phyloP scores from a whole-genome alignment of 2,888 invertebrate genomes.

The Gibbula magus region DNA sequence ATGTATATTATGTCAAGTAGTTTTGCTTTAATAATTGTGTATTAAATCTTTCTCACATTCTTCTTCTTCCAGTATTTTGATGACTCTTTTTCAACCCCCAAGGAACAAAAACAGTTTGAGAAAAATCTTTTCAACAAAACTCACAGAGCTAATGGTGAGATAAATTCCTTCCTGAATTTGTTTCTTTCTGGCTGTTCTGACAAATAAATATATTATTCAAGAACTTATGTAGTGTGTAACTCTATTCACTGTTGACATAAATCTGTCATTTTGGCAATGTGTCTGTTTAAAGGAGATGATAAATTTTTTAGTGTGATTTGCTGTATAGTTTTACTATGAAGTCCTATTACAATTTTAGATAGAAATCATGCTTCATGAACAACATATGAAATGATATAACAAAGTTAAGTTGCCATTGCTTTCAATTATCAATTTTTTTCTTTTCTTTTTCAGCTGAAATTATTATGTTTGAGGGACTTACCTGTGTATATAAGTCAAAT shows the following conservation, averaged over 20 bases:
- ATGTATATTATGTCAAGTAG: no score
- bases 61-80: constrained; percentile 85
- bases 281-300: no score
- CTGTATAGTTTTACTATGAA: background rate
- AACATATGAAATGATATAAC: background rate
- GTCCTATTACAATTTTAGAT: no score
- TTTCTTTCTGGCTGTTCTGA: no score
- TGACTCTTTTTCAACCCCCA: constrained; percentile 89
- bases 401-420: background rate
- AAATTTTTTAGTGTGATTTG: no score
- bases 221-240: no score
- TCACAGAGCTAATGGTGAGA: constrained; percentile 87
- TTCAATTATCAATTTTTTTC: background rate
- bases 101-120: constrained; percentile 97
- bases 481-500: constrained; percentile 97
- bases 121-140: constrained; percentile 98
- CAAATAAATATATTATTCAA: background rate
- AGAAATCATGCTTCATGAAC: no score
- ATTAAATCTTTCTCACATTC: background rate
- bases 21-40: no score
- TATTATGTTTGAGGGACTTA: constrained; percentile 97
- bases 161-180: no score
- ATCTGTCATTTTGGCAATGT: no score
- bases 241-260: no score
- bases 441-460: constrained; percentile 84